Evolutionary conservation across 2,797 vertebrate genomes (phyloP), one percentile per base, ranked within the genome.

Genomic region (Pogonophryne albipinna): DNA sequence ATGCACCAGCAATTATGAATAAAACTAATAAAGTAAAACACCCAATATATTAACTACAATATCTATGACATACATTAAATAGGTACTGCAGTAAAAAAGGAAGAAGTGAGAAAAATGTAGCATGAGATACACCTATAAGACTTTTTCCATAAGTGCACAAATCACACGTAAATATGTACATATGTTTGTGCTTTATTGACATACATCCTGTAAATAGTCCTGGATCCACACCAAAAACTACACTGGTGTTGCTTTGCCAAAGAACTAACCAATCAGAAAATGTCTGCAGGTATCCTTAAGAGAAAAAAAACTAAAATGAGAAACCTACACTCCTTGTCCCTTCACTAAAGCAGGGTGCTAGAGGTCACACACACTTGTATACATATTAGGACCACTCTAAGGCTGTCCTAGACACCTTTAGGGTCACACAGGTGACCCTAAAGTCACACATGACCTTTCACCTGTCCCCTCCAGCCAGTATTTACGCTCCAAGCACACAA

Each of bases 401-500:
- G 42, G 45, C 27, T 80, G 49, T 20, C 45, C 27, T 38, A 27
- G 68, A 76, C 62, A 64, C 42, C 74, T 79, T 66, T 19, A 38
- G 76, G 71, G 76, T 86, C 80, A 83, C 44, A 42, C 10, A 41
- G 80, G 82, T 80, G 23, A 23, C 23, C 23, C 23, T 23, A 23
- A 23, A 23, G 23, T 23, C 23, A 23, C 23, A 23, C 71, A 31
- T 27, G 67, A 77, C 80, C 87, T 88, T 85, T 85, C 16, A 83
- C 86, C 83, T 57, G n/a, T 73, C 47, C 65, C 68, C 62, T 74
- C 41, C 4, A 45, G 42, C 62, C 31, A 74, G 61, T 80, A 65
- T 89, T 92, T 89, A 86, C n/a, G 34, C 70, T 80, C 58, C 82
- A 81, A 45, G 83, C 45, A 59, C 74, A 85, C 85, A 84, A 90